Conservation (phyloP, 53 echinoderm and acorn worm species). For the Crossaster papposus region DNA sequence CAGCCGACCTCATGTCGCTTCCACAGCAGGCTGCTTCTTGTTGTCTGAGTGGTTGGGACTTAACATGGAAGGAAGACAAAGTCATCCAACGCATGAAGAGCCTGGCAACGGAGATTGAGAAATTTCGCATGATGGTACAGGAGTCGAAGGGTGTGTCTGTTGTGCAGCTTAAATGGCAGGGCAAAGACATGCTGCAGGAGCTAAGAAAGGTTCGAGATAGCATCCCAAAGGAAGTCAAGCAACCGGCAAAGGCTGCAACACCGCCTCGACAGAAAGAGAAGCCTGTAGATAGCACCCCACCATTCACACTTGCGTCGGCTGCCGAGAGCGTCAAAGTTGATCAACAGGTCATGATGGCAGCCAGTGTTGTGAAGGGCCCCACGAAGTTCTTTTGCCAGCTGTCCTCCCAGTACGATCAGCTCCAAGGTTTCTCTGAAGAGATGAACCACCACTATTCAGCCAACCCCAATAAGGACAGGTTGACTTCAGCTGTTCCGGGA, state of each 20-base stretch:
- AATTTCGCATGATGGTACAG: slow-evolving; percentile 68
- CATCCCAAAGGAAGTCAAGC: slow-evolving; percentile 45
- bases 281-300: slow-evolving; percentile 29
- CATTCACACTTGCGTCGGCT: slow-evolving; percentile 54
- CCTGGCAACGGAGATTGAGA: slow-evolving; percentile 67
- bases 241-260: slow-evolving; percentile 33
- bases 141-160: slow-evolving; percentile 82
- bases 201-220: slow-evolving; percentile 49
- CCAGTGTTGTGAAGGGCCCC: slow-evolving; percentile 75
- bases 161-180: slow-evolving; percentile 79
- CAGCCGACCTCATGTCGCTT: slow-evolving; percentile 68
- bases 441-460: slow-evolving; percentile 47
- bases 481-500: slow-evolving; percentile 29
- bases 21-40: slow-evolving; percentile 88
- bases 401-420: slow-evolving; percentile 45
- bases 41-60: slow-evolving; percentile 72
- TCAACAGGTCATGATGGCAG: slow-evolving; percentile 67
- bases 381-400: slow-evolving; percentile 81
- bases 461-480: slow-evolving; percentile 24
- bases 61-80: slow-evolving; percentile 56
- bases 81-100: slow-evolving; percentile 63
- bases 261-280: slow-evolving; percentile 55
- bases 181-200: slow-evolving; percentile 68
- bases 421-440: slow-evolving; percentile 32
- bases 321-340: slow-evolving; percentile 45